phyloP scores from a whole-genome alignment of 2,113 vertebrate species.

The Ophthalmolycus amberensis region DNA sequence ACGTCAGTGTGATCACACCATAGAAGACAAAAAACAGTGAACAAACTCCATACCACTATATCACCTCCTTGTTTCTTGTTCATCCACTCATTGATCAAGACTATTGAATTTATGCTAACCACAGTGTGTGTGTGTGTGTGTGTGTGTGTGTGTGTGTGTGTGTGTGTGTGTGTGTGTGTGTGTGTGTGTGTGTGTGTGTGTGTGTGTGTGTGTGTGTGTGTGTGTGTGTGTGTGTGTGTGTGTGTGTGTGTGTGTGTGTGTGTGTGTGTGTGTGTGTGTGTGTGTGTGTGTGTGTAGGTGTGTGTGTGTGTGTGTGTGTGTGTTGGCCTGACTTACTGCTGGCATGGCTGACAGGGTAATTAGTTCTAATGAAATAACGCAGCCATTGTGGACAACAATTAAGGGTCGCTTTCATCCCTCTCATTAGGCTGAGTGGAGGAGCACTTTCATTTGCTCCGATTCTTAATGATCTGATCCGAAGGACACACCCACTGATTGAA shows the following conservation, averaged over 20 bases:
- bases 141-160: background rate
- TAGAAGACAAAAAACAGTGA: background rate
- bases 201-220: conserved; percentile 2
- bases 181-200: conserved; percentile 1
- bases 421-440: conserved; percentile 76
- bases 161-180: background rate
- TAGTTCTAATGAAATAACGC: conserved; percentile 81
- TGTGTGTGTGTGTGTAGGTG: background rate
- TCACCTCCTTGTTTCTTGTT: conserved; percentile 25
- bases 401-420: conserved; percentile 75
- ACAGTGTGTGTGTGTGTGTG: background rate
- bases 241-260: background rate
- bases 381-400: conserved; percentile 80
- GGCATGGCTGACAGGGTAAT: conserved; percentile 73
- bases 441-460: conserved; percentile 66
- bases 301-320: background rate
- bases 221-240: background rate
- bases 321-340: conserved; percentile 4
- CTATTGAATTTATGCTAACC: conserved; percentile 74
- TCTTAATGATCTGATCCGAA: conserved; percentile 67
- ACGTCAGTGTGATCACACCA: background rate
- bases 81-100: conserved; percentile 70
- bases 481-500: conserved; percentile 8
- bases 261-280: background rate
- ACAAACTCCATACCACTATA: background rate